Conservation (phyloP, 1,140 invertebrate genomes). For the Episyrphus balteatus region DNA sequence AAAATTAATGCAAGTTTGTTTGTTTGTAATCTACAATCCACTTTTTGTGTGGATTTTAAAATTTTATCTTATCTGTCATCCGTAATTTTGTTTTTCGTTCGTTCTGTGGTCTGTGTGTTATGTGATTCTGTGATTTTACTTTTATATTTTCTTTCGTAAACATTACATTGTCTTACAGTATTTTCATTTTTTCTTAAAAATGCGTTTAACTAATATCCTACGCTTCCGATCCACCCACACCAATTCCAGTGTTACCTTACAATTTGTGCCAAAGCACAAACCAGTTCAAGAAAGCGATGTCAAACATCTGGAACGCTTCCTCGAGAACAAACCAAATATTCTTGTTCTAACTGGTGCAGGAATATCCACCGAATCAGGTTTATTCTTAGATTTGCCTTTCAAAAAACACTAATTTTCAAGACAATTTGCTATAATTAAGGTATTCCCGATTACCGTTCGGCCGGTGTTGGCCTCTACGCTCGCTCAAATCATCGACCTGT, state of each 20-base stretch:
- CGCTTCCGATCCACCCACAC: constrained; percentile 1
- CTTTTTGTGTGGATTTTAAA: too few species aligned
- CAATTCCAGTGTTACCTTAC: constrained; percentile 9
- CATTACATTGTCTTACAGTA: not conserved
- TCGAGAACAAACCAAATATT: constrained; percentile 47
- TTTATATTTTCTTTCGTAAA: too few species aligned
- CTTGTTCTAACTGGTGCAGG: constrained; percentile 84
- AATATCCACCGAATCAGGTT: constrained; percentile 84
- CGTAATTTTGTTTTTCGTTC: too few species aligned
- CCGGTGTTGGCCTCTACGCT: constrained; percentile 84
- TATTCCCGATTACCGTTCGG: constrained; percentile 89
- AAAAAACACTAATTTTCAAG: not conserved
- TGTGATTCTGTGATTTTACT: too few species aligned
- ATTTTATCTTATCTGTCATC: too few species aligned
- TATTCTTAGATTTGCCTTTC: not conserved
- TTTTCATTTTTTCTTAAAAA: not conserved
- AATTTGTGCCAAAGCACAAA: constrained; percentile 61
- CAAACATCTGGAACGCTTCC: constrained; percentile 50
- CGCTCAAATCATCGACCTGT: constrained; percentile 71
- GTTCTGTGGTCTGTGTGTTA: too few species aligned
- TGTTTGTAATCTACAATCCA: too few species aligned
- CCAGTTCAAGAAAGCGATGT: constrained; percentile 51
- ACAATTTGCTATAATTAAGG: constrained; percentile 41
- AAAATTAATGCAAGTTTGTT: too few species aligned
- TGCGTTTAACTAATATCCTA: constrained; percentile 8